These are phyloP conservation scores for Natator depressus DNA, from an alignment of 2,113 vertebrate species.

Conservation along the genomic window DNA sequence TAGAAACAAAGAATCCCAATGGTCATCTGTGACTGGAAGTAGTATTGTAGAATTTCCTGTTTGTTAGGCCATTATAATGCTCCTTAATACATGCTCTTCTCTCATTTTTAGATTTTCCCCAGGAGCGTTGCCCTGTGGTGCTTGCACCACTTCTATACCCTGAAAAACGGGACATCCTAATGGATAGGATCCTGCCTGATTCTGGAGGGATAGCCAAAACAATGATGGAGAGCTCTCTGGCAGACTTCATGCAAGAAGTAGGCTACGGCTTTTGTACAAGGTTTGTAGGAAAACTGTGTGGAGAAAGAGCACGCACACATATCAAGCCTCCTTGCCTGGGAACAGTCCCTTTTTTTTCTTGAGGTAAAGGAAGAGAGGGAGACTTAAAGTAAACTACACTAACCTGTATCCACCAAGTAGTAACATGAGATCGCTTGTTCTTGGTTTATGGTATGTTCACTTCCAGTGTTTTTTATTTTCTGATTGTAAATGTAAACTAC, in stretches of 20 bases:
- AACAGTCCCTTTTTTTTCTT: background rate
- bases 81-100: background rate
- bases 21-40: background rate
- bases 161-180: conserved; percentile 99
- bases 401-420: background rate
- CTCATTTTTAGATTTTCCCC: conserved; percentile 93
- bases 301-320: background rate
- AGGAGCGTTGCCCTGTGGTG: conserved; percentile 99
- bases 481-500: background rate
- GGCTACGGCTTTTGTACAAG: conserved; percentile 99
- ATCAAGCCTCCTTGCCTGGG: background rate
- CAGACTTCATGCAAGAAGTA: conserved; percentile 99
- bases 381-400: background rate
- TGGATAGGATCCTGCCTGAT: conserved; percentile 99
- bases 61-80: background rate
- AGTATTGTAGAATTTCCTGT: background rate
- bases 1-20: background rate
- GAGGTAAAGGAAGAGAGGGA: background rate
- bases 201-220: conserved; percentile 99
- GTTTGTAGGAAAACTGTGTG: conserved; percentile 74
- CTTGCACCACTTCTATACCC: conserved; percentile 99
- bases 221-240: conserved; percentile 99
- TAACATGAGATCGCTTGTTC: fast-evolving
- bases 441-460: background rate
- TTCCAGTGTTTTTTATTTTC: background rate